These are phyloP conservation scores for Nematolebias whitei DNA, from an alignment of 2,113 vertebrate genomes.

Conservation along the genomic window DNA sequence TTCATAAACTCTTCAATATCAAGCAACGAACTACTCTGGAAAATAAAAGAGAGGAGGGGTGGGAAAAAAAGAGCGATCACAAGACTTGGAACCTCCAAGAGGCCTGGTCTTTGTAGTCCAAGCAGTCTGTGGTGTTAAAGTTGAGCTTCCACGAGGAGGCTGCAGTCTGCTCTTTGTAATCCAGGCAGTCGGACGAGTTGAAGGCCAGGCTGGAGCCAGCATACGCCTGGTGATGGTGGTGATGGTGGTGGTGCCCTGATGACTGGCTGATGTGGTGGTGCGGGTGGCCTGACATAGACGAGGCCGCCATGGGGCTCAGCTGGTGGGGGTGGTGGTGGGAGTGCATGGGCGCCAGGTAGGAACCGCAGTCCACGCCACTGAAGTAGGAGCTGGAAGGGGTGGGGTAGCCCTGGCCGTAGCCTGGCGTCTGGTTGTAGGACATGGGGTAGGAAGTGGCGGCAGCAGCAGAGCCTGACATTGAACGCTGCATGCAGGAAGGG, in stretches of 20 bases:
- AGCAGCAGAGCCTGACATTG: slow-evolving; percentile 75
- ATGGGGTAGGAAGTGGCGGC: slow-evolving; percentile 89
- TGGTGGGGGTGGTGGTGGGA: slow-evolving; percentile 94
- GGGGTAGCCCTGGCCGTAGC: slow-evolving; percentile 92
- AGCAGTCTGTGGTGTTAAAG: slow-evolving; percentile 97
- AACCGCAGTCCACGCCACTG: slow-evolving; percentile 93
- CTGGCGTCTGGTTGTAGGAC: slow-evolving; percentile 91
- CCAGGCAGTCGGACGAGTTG: slow-evolving; percentile 97
- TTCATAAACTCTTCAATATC: slow-evolving; percentile 71
- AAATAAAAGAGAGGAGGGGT: slow-evolving; percentile 32
- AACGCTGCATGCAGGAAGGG: slow-evolving; percentile 96
- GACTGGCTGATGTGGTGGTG: slow-evolving; percentile 91
- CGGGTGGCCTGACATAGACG: slow-evolving; percentile 88
- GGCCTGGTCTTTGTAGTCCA: slow-evolving; percentile 99
- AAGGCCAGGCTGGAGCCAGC: slow-evolving; percentile 88
- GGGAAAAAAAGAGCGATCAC: slow-evolving; percentile 79
- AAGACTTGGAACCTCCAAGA: slow-evolving; percentile 99
- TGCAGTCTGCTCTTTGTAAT: slow-evolving; percentile 96
- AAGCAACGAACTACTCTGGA: slow-evolving; percentile 64
- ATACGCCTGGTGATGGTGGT: slow-evolving; percentile 93
- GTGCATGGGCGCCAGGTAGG: slow-evolving; percentile 96
- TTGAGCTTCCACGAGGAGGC: slow-evolving; percentile 97
- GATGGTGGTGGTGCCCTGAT: slow-evolving; percentile 92
- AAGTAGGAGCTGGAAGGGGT: slow-evolving; percentile 92
- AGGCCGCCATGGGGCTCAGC: slow-evolving; percentile 95